These are phyloP conservation scores for Calidris pygmaea DNA, from an alignment of 2,113 vertebrate genomes.

Conservation along the genomic window DNA sequence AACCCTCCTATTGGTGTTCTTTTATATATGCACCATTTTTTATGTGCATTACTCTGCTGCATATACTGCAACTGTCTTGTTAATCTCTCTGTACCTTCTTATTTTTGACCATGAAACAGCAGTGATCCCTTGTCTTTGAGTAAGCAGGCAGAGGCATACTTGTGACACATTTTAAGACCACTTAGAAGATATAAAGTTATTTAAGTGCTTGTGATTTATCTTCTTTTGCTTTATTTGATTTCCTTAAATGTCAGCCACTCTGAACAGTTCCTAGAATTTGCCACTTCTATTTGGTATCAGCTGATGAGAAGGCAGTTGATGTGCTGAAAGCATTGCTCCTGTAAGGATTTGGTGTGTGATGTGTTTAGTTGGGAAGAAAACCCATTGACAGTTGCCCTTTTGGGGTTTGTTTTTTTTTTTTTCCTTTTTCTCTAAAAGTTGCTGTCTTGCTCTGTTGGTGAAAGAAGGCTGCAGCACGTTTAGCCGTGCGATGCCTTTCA, in stretches of 20 bases:
- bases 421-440: not conserved
- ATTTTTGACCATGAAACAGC: not conserved
- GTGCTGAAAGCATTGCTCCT: slow-evolving; percentile 1
- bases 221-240: not conserved
- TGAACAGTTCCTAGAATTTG: not conserved
- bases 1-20: not conserved
- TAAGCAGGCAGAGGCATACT: not conserved
- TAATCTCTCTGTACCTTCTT: not conserved
- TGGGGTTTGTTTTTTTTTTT: not conserved
- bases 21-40: not conserved
- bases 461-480: not conserved
- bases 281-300: not conserved
- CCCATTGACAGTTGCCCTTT: not conserved
- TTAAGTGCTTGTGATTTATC: not conserved
- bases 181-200: not conserved
- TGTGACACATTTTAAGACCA: not conserved
- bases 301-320: not conserved
- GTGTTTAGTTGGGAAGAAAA: not conserved
- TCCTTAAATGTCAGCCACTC: not conserved
- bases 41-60: not conserved
- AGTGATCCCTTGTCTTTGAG: not conserved
- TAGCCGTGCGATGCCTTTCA: not conserved
- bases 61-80: not conserved
- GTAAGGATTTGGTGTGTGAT: not conserved
- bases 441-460: not conserved